A percentile compares a stretch with the other conserved stretches of the same genome.
Conservation (phyloP, 2,113 vertebrate genomes). For the Leptobrachium leishanense region DNA sequence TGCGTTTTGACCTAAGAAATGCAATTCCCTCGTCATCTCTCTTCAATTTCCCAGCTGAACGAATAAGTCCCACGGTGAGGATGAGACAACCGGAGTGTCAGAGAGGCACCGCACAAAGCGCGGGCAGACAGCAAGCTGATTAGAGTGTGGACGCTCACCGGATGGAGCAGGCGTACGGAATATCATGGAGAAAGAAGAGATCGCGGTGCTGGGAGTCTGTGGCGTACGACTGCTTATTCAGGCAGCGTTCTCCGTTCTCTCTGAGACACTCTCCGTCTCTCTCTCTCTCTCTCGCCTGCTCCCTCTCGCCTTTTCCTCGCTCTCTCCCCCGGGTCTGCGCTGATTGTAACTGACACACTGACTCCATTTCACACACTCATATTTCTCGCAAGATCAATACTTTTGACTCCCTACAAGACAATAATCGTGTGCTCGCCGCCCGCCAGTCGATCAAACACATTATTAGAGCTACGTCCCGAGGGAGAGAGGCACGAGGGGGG, state of each 20-base stretch:
- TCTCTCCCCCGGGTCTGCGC: slow-evolving; percentile 87
- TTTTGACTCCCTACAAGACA: slow-evolving; percentile 97
- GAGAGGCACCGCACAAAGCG: slow-evolving; percentile 62
- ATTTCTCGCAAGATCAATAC: slow-evolving; percentile 95
- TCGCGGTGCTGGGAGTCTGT: neutral
- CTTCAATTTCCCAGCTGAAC: no score
- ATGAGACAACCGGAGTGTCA: slow-evolving; percentile 44
- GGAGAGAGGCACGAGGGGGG: slow-evolving; percentile 60
- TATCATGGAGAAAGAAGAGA: neutral
- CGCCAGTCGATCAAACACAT: slow-evolving; percentile 88
- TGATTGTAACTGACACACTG: slow-evolving; percentile 95
- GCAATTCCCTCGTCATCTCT: no score
- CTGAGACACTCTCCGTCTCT: neutral
- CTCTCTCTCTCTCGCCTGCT: slow-evolving; percentile 15
- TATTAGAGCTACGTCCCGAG: slow-evolving; percentile 86
- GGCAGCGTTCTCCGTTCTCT: slow-evolving; percentile 42
- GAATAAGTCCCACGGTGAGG: no score
- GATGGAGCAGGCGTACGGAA: neutral
- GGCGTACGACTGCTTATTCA: slow-evolving; percentile 29
- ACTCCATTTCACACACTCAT: slow-evolving; percentile 92
- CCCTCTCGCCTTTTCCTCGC: slow-evolving; percentile 38
- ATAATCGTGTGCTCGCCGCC: slow-evolving; percentile 91
- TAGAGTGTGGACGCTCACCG: neutral
- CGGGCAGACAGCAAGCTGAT: slow-evolving; percentile 19
- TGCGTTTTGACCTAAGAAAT: no score